phyloP scores from a whole-genome alignment of 1,140 invertebrate genomes.

The Drosophila neocordata region DNA sequence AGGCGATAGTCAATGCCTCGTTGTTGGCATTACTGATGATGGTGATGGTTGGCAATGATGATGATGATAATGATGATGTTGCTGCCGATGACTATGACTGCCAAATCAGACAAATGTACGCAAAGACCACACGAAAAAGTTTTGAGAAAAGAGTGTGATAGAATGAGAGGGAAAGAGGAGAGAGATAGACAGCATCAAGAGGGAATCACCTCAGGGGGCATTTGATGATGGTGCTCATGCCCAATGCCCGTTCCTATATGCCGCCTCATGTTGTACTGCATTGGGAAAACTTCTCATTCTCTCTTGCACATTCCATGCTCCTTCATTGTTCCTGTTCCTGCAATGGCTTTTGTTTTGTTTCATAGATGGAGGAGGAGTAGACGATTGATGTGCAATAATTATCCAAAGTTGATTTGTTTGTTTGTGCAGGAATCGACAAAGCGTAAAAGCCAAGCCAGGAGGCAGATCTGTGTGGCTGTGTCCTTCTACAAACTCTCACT shows the following conservation, averaged over 20 bases:
- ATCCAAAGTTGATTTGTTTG: conserved; percentile 82
- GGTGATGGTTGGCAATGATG: conserved; percentile 18
- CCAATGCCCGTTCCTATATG: not conserved
- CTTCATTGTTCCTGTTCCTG: conserved; percentile 12
- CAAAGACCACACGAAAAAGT: conserved; percentile 74
- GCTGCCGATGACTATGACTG: conserved; percentile 48
- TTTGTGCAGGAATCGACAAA: conserved; percentile 71
- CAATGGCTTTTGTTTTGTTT: conserved; percentile 41
- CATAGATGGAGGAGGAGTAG: conserved; percentile 13
- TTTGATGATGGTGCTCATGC: conserved; percentile 25
- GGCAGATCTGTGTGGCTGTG: conserved; percentile 26
- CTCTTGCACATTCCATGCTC: conserved; percentile 40
- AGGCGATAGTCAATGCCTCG: conserved; percentile 45
- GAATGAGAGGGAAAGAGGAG: no score
- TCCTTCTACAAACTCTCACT: conserved; percentile 21
- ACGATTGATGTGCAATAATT: conserved; percentile 82
- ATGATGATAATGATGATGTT: conserved; percentile 13
- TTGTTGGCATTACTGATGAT: conserved; percentile 16
- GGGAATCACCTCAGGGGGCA: conserved; percentile 69
- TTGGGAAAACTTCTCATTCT: conserved; percentile 53
- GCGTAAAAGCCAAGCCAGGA: conserved; percentile 71
- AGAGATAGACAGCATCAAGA: not conserved
- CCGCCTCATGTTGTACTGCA: conserved; percentile 37
- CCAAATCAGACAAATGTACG: conserved; percentile 79
- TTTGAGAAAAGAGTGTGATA: conserved; percentile 21